These are phyloP conservation scores for Tigriopus japonicus DNA, from an alignment of 1,140 invertebrate species.

Conservation along the genomic window DNA sequence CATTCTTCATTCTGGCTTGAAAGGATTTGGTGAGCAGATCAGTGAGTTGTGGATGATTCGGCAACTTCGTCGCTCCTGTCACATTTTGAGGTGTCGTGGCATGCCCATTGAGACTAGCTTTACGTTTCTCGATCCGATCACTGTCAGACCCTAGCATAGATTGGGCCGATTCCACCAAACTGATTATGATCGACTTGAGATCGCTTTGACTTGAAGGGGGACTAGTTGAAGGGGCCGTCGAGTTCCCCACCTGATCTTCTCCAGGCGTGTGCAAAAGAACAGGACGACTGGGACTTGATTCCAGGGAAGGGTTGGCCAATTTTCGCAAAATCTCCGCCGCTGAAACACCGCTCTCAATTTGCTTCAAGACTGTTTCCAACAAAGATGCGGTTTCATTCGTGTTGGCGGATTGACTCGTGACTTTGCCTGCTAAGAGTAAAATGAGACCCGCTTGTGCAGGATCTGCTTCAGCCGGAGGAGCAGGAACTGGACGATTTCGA, in stretches of 20 bases:
- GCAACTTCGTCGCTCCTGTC: neutral
- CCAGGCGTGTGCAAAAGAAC: too few relatives aligned
- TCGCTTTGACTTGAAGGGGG: neutral
- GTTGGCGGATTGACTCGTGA: neutral
- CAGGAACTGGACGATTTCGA: neutral
- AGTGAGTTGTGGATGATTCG: conserved; percentile 3
- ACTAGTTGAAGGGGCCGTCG: neutral
- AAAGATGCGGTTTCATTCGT: neutral
- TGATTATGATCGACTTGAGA: neutral
- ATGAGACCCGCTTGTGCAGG: conserved; percentile 24
- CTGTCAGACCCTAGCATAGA: too few relatives aligned
- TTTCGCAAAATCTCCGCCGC: neutral
- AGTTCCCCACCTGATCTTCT: too few relatives aligned
- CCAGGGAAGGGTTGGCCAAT: neutral
- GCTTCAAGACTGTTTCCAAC: neutral
- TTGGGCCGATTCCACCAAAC: neutral
- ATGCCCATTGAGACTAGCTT: neutral
- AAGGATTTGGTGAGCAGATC: conserved; percentile 9
- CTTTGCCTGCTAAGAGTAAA: conserved; percentile 22
- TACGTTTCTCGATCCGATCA: neutral
- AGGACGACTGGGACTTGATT: too few relatives aligned
- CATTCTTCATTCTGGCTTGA: conserved; percentile 2
- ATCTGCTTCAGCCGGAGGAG: conserved; percentile 14
- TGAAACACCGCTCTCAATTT: neutral
- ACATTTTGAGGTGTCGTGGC: neutral